Percentiles rank a stretch among this genome's conserved stretches.
Evolutionary conservation across 2,113 vertebrate species (phyloP).

Genomic region (Thalassoma bifasciatum): DNA sequence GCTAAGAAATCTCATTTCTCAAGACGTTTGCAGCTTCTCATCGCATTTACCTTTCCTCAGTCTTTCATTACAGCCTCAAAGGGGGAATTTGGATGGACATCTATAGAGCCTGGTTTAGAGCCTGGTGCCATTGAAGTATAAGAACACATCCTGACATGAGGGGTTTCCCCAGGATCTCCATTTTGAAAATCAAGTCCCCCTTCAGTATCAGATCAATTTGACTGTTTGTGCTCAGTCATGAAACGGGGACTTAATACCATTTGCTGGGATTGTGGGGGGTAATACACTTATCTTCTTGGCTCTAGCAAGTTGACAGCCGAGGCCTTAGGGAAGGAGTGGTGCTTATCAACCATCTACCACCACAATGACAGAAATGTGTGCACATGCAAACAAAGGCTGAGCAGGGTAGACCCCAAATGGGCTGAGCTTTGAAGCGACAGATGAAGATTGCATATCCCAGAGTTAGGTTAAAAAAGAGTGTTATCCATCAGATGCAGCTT

Average conservation of each 20-base stretch:
- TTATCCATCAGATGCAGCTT: not conserved
- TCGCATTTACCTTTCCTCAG: not conserved
- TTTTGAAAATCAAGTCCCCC: slow-evolving; percentile 57
- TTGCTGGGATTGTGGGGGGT: slow-evolving; percentile 61
- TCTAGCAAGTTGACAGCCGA: slow-evolving; percentile 59
- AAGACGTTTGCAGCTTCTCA: slow-evolving; percentile 11
- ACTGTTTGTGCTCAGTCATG: slow-evolving; percentile 51
- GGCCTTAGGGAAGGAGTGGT: slow-evolving; percentile 45
- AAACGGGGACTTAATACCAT: slow-evolving; percentile 49
- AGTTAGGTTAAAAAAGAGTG: not conserved
- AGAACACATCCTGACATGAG: slow-evolving; percentile 38
- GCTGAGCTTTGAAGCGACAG: slow-evolving; percentile 14
- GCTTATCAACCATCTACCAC: slow-evolving; percentile 63
- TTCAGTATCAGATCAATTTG: slow-evolving; percentile 48
- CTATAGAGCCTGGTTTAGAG: too few species aligned
- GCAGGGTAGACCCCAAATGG: slow-evolving; percentile 10
- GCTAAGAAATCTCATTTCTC: slow-evolving; percentile 43
- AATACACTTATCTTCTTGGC: slow-evolving; percentile 71
- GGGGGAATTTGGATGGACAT: slow-evolving; percentile 15
- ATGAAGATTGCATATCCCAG: slow-evolving; percentile 15
- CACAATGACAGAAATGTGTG: slow-evolving; percentile 45
- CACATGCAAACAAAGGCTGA: slow-evolving; percentile 31
- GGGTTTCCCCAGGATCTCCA: slow-evolving; percentile 40
- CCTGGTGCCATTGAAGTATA: slow-evolving; percentile 32
- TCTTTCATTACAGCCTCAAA: slow-evolving; percentile 28